Evolutionary conservation across 2,888 invertebrate genomes (phyloP).

Genomic region (Caenorhabditis sp.): DNA sequence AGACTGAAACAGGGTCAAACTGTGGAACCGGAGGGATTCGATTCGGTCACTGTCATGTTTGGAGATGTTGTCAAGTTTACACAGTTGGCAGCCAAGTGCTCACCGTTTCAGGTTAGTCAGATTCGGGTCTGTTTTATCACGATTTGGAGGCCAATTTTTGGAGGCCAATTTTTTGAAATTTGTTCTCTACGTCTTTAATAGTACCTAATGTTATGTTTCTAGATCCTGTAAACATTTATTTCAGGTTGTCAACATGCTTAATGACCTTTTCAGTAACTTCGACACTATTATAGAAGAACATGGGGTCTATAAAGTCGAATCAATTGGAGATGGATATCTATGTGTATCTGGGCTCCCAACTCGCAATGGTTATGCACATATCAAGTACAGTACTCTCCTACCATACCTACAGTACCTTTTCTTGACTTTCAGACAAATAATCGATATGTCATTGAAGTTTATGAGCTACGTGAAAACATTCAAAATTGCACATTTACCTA

Average conservation of each 20-base stretch:
- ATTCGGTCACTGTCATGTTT: constrained; percentile 65
- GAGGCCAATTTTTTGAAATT: too few relatives aligned
- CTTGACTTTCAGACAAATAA: constrained; percentile 6
- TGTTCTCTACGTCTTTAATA: too few relatives aligned
- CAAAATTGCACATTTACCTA: constrained; percentile 58
- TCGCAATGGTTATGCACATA: constrained; percentile 56
- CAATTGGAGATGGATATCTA: constrained; percentile 67
- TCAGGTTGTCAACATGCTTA: constrained; percentile 59
- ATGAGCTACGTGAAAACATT: constrained; percentile 40
- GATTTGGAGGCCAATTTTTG: too few relatives aligned
- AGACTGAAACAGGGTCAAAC: constrained; percentile 63
- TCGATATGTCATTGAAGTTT: constrained; percentile 45
- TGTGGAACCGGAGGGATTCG: constrained; percentile 67
- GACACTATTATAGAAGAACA: constrained; percentile 63
- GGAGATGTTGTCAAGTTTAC: constrained; percentile 68
- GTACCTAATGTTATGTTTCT: too few relatives aligned
- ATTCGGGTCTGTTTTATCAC: too few relatives aligned
- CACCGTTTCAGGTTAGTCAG: constrained; percentile 59
- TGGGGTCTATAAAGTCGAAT: constrained; percentile 67
- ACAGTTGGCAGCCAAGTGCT: constrained; percentile 59
- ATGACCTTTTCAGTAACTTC: constrained; percentile 61
- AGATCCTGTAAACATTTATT: neutral
- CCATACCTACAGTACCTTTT: neutral
- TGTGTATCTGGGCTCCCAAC: constrained; percentile 65
- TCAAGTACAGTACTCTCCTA: constrained; percentile 15